Evolutionary conservation across 30 jellyfish, hydroid and myxozoan genomes (phyloP), one percentile per base, ranked within the genome.

Genomic region (Cassiopea xamachana): DNA sequence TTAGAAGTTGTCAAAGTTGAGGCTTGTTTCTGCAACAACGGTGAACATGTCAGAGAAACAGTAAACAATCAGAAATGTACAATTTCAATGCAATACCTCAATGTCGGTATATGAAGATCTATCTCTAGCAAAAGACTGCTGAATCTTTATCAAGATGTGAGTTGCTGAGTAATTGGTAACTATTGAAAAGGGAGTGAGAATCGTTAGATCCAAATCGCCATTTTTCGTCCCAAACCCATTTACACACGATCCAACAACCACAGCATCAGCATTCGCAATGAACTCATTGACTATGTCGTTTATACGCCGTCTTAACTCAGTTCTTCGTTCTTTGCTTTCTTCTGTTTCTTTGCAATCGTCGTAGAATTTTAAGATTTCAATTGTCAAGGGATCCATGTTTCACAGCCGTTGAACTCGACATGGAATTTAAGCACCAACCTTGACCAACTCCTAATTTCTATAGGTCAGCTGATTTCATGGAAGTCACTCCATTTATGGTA

Each of bases 171-270:
- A 64, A 64, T 64, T 64, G 2, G 2, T 5, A 4, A 14, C 0
- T 64, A 27, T 5, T 14, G 39, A 16, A 5, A 27, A 55, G 7
- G 64, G 27, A 2, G 15, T 2, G 43, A 9, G 7, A 16, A 77
- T 43, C 5, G 94, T 87, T 55, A 87, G 15, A 69, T 87, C 94
- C 48, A 87, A 17, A 45, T 87, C 94, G 80, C 89, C 50, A 47
- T 50, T 79, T 27, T 45, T 62, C 3, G 84, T 75, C 46, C 79
- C 89, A 48, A 87, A 87, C 4, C 94, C 90, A 43, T 76, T 77
- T 69, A 67, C 88, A 48, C 69, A 43, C 18, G 94, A 87, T 5
- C 94, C 94, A 3, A 87, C 72, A 2, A 77, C 68, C 47, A 87
- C 74, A 19, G 77, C 83, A 44, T 87, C 67, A 4, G 85, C 88